A percentile compares a stretch with the other conserved stretches of the same genome.
Conservation (phyloP, 1,140 invertebrate genomes). For the Teleogryllus occipitalis region DNA sequence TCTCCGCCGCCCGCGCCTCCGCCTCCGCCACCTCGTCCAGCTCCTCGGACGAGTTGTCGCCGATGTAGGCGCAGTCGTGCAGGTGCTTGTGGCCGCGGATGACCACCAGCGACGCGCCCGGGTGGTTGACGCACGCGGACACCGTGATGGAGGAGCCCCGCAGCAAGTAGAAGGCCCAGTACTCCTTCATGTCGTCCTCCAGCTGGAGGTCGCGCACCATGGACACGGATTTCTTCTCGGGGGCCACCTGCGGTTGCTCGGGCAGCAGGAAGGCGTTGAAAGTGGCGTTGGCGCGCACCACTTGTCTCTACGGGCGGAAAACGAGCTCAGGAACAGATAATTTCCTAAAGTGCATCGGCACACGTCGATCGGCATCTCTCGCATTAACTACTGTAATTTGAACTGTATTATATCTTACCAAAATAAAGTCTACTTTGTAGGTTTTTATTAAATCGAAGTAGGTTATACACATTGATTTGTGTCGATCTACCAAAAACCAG, state of each 20-base stretch:
- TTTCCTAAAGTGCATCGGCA: no score
- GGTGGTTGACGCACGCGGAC: slow-evolving; percentile 64
- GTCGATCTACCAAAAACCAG: no score
- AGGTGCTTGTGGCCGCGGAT: slow-evolving; percentile 66
- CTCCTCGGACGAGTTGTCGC: slow-evolving; percentile 65
- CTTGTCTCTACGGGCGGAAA: slow-evolving; percentile 46
- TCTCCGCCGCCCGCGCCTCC: background rate
- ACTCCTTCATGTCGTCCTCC: slow-evolving; percentile 74
- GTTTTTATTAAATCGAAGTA: no score
- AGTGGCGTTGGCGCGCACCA: slow-evolving; percentile 58
- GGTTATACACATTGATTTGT: no score
- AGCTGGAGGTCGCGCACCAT: slow-evolving; percentile 59
- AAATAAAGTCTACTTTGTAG: no score
- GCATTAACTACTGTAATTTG: no score
- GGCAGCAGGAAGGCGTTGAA: slow-evolving; percentile 66
- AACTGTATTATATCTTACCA: no score
- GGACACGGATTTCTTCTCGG: slow-evolving; percentile 46
- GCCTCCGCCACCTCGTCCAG: slow-evolving; percentile 51
- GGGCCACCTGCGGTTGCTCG: slow-evolving; percentile 46
- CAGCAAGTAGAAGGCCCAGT: slow-evolving; percentile 74
- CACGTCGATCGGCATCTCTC: no score
- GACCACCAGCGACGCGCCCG: slow-evolving; percentile 63
- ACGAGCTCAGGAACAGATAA: background rate
- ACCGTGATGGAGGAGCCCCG: slow-evolving; percentile 63
- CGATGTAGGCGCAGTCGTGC: slow-evolving; percentile 70